These are phyloP conservation scores for Tribolium madens DNA, from an alignment of 1,140 invertebrate genomes.

Conservation along the genomic window DNA sequence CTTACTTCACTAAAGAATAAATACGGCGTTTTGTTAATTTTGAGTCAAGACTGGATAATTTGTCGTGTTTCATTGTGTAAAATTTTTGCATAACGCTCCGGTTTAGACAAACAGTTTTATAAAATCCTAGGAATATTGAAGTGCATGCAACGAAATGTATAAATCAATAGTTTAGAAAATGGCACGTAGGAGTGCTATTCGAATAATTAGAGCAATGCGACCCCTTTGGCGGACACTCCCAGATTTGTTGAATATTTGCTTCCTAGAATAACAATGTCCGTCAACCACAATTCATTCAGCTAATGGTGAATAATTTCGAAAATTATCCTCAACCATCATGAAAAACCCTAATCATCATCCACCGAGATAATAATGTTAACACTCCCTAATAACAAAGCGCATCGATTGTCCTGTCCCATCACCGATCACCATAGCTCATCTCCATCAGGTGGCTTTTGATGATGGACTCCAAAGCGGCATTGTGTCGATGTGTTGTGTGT, in stretches of 20 bases:
- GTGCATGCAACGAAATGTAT: neutral
- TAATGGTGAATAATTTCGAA: slow-evolving; percentile 34
- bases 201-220: slow-evolving; percentile 30
- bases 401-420: slow-evolving; percentile 14
- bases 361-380: slow-evolving; percentile 37
- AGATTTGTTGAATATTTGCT: slow-evolving; percentile 27
- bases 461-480: slow-evolving; percentile 25
- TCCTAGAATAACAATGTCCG: slow-evolving; percentile 12
- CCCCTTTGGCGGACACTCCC: slow-evolving; percentile 20
- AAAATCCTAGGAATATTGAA: neutral
- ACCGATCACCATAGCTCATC: slow-evolving; percentile 15
- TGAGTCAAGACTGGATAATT: too few species aligned
- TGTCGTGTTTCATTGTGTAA: too few species aligned
- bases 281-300: slow-evolving; percentile 30
- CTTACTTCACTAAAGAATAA: neutral
- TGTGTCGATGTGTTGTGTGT: slow-evolving; percentile 30
- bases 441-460: slow-evolving; percentile 11
- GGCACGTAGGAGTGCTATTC: slow-evolving; percentile 19
- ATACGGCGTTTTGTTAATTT: neutral
- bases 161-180: slow-evolving; percentile 19
- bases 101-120: too few species aligned
- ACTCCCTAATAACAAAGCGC: slow-evolving; percentile 35
- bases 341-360: slow-evolving; percentile 35
- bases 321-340: slow-evolving; percentile 17
- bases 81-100: neutral